These are phyloP conservation scores for Cepaea nemoralis DNA, from an alignment of 1,140 invertebrate genomes.

Conservation along the genomic window DNA sequence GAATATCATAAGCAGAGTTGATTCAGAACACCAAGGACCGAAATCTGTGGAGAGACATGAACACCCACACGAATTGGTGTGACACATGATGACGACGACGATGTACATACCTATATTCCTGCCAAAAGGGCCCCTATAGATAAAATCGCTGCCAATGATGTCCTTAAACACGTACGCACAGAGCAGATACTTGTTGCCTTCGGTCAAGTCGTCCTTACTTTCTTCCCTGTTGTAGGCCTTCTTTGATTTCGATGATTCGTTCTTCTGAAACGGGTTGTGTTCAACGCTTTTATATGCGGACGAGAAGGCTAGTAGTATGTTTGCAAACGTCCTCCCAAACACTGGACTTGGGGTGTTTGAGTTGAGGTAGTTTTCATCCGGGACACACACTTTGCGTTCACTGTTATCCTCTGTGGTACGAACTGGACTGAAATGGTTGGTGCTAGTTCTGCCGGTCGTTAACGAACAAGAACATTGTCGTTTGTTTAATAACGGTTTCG, in stretches of 20 bases:
- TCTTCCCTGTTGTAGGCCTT: not conserved
- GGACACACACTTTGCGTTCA: not conserved
- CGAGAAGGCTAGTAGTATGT: not conserved
- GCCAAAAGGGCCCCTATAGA: constrained; percentile 9
- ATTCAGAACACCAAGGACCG: too few species aligned
- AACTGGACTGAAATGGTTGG: not conserved
- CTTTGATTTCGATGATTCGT: not conserved
- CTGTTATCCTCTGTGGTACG: not conserved
- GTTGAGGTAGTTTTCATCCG: not conserved
- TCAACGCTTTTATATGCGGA: not conserved
- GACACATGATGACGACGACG: too few species aligned
- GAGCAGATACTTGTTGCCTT: not conserved
- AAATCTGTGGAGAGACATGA: too few species aligned
- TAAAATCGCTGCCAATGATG: not conserved
- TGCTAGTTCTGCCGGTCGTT: not conserved
- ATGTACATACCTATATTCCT: constrained; percentile 6
- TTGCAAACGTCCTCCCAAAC: not conserved
- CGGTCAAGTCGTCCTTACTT: not conserved
- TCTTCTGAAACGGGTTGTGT: not conserved
- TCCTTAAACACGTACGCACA: not conserved
- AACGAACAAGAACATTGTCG: not conserved
- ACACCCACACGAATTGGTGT: too few species aligned
- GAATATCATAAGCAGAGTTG: too few species aligned
- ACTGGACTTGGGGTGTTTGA: not conserved
- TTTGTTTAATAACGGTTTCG: not conserved